A percentile compares a stretch with the other conserved stretches of the same genome.
Evolutionary conservation across 2,113 vertebrate species (phyloP).

Genomic region (Dasyurus viverrinus): DNA sequence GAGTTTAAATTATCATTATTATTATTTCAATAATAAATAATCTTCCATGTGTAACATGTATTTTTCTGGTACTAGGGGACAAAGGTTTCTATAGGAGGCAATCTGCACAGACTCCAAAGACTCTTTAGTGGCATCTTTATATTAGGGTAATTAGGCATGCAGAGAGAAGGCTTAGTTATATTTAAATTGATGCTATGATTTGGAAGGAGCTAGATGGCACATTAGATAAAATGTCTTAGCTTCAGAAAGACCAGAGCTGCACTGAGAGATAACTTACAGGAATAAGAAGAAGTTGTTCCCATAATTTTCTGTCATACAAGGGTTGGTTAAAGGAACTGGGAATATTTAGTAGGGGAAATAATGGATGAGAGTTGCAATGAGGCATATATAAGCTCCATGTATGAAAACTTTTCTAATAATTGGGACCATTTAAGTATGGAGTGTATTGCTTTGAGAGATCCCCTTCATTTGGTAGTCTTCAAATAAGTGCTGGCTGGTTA

Average conservation of each 20-base stretch:
- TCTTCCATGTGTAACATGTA: background rate
- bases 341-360: background rate
- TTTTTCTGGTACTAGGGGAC: background rate
- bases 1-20: background rate
- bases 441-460: background rate
- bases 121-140: background rate
- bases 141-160: background rate
- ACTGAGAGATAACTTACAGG: background rate
- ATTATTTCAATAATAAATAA: background rate
- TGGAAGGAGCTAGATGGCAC: background rate
- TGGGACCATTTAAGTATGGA: background rate
- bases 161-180: background rate
- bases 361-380: background rate
- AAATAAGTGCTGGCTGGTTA: background rate
- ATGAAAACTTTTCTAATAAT: background rate
- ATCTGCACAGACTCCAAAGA: background rate
- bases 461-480: background rate
- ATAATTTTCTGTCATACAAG: background rate
- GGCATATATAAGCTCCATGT: background rate
- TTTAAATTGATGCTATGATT: background rate
- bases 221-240: background rate
- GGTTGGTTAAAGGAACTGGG: background rate
- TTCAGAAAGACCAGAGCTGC: background rate
- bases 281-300: background rate
- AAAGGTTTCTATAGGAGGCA: background rate